Base-by-base conservation (phyloP, 2,888 invertebrate species). In the Serrognathus titanus region DNA sequence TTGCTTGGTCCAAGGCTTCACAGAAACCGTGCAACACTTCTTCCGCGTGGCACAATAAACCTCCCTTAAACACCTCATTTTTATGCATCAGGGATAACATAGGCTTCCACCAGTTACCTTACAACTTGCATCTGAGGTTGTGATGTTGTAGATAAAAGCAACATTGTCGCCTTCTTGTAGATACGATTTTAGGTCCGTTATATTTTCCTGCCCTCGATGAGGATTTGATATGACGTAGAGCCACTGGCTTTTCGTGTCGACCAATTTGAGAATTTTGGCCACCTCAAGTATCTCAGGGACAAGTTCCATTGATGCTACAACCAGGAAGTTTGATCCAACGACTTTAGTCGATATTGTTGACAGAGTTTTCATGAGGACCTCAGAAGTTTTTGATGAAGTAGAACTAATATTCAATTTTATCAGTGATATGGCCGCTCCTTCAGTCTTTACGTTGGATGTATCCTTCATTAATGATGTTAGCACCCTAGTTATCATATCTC, bases 141-240 rank as follows among this genome's bases (percentile, higher is more conserved):
- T 89, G 13, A 80, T 78, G 71, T 92, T 92, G 61, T 86, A 85
- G 11, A 89, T 80, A 69, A 90, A 91, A 0, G 91, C 91, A 7
- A 92, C 78, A 72, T 93, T 92, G 66, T 90, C 90, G 0, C 93
- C 93, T 71, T 92, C 92, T 10, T 79, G 80, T 24, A 90, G 75
- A 1, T 85, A 75, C 61, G 82, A 81, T 41, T 83, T 78, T 20
- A 88, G 80, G 12, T 78, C 77, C 0, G 82, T 75, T 4, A 86
- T 70, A 67, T 87, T 84, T 1, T 79, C 78, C 3, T 78, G 75
- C 3, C 75, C 75, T 0, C 66, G 69, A 54, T 81, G 76, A 0
- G 83, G 84, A 55, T 89, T 87, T 0, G 88, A 81, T 50, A 92
- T 79, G 38, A 92, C 80, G 71, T 89, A 92, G n/a, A 93, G 73